Conservation (phyloP, 2,797 vertebrate genomes). For the Sebastes elongatus region DNA sequence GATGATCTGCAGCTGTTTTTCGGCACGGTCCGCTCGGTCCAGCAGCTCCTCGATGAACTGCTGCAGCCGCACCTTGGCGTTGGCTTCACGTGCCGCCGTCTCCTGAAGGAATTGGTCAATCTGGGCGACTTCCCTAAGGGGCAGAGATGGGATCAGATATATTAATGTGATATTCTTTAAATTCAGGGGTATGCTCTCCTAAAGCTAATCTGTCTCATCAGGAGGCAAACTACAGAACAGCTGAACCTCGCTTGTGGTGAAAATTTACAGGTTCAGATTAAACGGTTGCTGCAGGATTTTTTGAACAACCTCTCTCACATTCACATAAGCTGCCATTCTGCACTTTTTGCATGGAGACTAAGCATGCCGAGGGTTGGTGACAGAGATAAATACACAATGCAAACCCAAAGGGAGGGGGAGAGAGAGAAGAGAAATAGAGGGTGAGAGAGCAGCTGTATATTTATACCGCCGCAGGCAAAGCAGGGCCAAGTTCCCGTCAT, state of each 20-base stretch:
- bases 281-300: not conserved
- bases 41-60: slow-evolving; percentile 99
- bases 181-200: not conserved
- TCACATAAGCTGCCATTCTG: slow-evolving; percentile 18
- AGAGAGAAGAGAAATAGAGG: not conserved
- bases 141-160: not conserved
- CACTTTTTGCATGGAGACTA: not conserved
- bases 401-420: slow-evolving; percentile 8
- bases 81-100: slow-evolving; percentile 94
- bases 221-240: not conserved
- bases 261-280: not conserved
- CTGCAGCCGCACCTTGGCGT: slow-evolving; percentile 96
- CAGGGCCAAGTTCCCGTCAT: slow-evolving; percentile 32
- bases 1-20: slow-evolving; percentile 98
- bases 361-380: not conserved
- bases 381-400: slow-evolving; percentile 23
- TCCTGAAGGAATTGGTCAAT: slow-evolving; percentile 99
- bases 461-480: slow-evolving; percentile 25
- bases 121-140: slow-evolving; percentile 92
- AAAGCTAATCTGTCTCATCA: not conserved
- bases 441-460: slow-evolving; percentile 42
- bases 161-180: slow-evolving; percentile 2
- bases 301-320: not conserved
- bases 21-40: slow-evolving; percentile 94
- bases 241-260: not conserved